Percentiles rank a stretch among this genome's conserved stretches.
These are phyloP conservation scores for Artemia sinica DNA, from an alignment of 2,888 invertebrate genomes.

Conservation along the genomic window DNA sequence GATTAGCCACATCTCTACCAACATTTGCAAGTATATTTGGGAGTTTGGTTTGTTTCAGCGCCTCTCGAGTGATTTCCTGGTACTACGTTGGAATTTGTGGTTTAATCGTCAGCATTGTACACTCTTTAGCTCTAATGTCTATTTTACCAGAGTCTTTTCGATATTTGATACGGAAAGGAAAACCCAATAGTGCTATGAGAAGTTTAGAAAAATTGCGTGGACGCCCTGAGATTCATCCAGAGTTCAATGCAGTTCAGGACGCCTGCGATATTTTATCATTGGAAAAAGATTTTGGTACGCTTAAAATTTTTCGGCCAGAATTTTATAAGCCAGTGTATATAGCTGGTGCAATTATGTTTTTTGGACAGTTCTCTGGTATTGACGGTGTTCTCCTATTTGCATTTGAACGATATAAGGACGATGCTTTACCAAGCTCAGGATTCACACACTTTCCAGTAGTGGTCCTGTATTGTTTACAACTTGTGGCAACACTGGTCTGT, in stretches of 20 bases:
- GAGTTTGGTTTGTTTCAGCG: slow-evolving; percentile 39
- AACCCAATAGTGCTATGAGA: slow-evolving; percentile 5
- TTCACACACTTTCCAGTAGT: slow-evolving; percentile 19
- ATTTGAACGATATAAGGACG: slow-evolving; percentile 23
- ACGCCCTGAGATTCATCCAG: neutral
- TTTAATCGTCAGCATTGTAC: slow-evolving; percentile 15
- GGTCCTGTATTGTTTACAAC: slow-evolving; percentile 22
- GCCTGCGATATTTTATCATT: slow-evolving; percentile 17
- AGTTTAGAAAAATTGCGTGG: slow-evolving; percentile 15
- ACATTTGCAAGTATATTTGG: slow-evolving; percentile 33
- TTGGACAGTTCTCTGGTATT: slow-evolving; percentile 21
- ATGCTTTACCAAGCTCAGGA: slow-evolving; percentile 10
- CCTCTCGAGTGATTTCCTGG: slow-evolving; percentile 29
- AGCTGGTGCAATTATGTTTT: slow-evolving; percentile 21
- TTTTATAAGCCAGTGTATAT: slow-evolving; percentile 19
- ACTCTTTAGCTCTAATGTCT: slow-evolving; percentile 18
- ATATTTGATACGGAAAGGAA: slow-evolving; percentile 17
- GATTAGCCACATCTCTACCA: slow-evolving; percentile 31
- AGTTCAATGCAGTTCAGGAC: slow-evolving; percentile 15
- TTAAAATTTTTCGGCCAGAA: neutral
- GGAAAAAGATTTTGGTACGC: neutral
- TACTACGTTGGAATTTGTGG: slow-evolving; percentile 18
- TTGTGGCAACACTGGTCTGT: slow-evolving; percentile 16
- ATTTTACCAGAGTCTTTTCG: slow-evolving; percentile 21
- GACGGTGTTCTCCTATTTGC: slow-evolving; percentile 20